Evolutionary conservation across 2,113 vertebrate genomes (phyloP).

Genomic region (Ceyx margarethae): DNA sequence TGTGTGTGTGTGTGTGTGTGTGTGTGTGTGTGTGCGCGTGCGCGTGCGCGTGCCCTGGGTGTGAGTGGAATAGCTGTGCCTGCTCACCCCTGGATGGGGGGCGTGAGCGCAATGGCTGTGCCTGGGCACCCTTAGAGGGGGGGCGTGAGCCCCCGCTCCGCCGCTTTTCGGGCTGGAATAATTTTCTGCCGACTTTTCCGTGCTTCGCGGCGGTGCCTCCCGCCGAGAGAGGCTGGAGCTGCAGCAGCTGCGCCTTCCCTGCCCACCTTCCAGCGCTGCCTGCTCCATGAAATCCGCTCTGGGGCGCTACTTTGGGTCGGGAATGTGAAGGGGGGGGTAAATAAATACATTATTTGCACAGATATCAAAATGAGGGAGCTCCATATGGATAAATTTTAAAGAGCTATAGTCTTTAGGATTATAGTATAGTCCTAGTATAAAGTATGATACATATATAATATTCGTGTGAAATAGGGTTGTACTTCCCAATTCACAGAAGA

Average conservation of each 20-base stretch:
- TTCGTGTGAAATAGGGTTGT: too few relatives aligned
- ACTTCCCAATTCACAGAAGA: not conserved
- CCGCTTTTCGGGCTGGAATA: rapidly evolving
- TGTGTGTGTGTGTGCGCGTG: too few relatives aligned
- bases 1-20: too few relatives aligned
- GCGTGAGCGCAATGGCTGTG: rapidly evolving
- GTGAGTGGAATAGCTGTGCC: not conserved
- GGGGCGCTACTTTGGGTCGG: too few relatives aligned
- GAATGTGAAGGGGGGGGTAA: too few relatives aligned
- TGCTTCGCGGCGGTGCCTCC: not conserved
- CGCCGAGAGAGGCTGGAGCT: not conserved
- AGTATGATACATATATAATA: too few relatives aligned
- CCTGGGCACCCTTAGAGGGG: too few relatives aligned
- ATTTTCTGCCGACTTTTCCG: not conserved
- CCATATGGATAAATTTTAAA: not conserved
- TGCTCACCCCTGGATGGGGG: not conserved
- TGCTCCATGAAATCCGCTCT: rapidly evolving
- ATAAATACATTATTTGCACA: not conserved
- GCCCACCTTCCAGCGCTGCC: not conserved
- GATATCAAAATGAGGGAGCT: not conserved
- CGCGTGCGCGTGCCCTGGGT: too few relatives aligned
- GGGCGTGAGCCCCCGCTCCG: not conserved
- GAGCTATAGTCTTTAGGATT: not conserved
- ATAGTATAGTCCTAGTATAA: rapidly evolving
- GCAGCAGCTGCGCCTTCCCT: not conserved